These are phyloP conservation scores for Morpho deidamia DNA, from an alignment of 2,888 invertebrate genomes.

Conservation along the genomic window DNA sequence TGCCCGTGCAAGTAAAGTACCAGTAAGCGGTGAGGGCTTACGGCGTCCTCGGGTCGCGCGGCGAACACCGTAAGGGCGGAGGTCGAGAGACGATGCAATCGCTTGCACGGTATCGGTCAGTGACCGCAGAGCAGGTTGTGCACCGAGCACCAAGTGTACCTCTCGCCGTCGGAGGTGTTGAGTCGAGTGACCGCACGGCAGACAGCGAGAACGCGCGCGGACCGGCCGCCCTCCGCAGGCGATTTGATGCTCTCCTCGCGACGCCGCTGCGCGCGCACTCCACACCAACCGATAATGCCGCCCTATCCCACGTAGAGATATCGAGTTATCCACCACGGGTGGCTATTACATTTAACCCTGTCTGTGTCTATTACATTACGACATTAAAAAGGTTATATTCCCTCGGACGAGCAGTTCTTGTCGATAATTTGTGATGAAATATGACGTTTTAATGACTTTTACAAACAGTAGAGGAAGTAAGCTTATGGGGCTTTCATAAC, in stretches of 20 bases:
- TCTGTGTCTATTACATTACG: constrained; percentile 42
- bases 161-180: constrained; percentile 55
- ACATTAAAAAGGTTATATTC: constrained; percentile 29
- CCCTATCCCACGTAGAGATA: constrained; percentile 70
- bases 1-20: constrained; percentile 34
- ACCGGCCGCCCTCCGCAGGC: constrained; percentile 69
- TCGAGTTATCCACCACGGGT: constrained; percentile 64
- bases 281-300: constrained; percentile 63
- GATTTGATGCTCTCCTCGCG: constrained; percentile 73
- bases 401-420: background rate
- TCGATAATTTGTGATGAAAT: constrained; percentile 1
- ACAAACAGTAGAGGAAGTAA: background rate
- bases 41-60: constrained; percentile 31
- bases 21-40: constrained; percentile 19
- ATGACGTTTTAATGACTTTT: background rate
- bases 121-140: constrained; percentile 54
- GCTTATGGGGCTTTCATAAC: background rate
- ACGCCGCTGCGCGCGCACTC: constrained; percentile 72
- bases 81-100: constrained; percentile 29
- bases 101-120: constrained; percentile 55
- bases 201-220: constrained; percentile 54
- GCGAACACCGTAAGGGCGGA: constrained; percentile 35
- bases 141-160: constrained; percentile 43
- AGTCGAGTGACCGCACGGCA: constrained; percentile 45
- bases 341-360: constrained; percentile 56